Percentiles rank a stretch among this genome's conserved stretches.
Evolutionary conservation across 1,140 invertebrate species (phyloP).

Genomic region (Temnothorax nylanderi): DNA sequence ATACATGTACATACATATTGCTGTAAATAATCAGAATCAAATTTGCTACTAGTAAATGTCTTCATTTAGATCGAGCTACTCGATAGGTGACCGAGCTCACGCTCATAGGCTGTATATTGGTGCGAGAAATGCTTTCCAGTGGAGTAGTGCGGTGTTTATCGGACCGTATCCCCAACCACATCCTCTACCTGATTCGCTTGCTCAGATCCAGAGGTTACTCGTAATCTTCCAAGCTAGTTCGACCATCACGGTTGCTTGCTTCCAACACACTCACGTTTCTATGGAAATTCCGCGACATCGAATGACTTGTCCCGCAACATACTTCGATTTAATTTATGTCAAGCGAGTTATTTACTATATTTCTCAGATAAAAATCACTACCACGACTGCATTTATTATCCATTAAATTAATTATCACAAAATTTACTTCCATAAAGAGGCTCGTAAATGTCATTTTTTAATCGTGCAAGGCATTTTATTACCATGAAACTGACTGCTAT

Average conservation of each 20-base stretch:
- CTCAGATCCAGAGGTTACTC: constrained; percentile 75
- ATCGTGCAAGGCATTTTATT: neutral
- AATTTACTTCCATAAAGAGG: neutral
- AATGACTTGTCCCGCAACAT: constrained; percentile 31
- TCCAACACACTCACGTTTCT: constrained; percentile 56
- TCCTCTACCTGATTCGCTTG: constrained; percentile 72
- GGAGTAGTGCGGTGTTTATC: constrained; percentile 83
- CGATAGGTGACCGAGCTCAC: constrained; percentile 76
- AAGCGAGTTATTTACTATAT: neutral
- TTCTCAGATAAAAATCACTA: neutral
- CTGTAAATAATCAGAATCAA: constrained; percentile 65
- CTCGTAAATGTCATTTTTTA: neutral
- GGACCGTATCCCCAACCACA: constrained; percentile 78
- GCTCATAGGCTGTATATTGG: constrained; percentile 70
- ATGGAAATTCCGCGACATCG: constrained; percentile 49
- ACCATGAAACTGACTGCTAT: neutral
- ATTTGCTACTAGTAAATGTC: constrained; percentile 66
- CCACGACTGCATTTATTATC: neutral
- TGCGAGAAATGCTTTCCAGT: constrained; percentile 77
- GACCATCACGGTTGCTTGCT: constrained; percentile 76
- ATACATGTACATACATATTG: neutral
- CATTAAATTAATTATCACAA: constrained; percentile 26
- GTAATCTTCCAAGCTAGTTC: constrained; percentile 75
- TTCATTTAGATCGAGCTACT: constrained; percentile 71
- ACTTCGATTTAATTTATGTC: constrained; percentile 15